Base-by-base conservation (phyloP, 2,797 vertebrate genomes). In the Amphiprion clarkii region DNA sequence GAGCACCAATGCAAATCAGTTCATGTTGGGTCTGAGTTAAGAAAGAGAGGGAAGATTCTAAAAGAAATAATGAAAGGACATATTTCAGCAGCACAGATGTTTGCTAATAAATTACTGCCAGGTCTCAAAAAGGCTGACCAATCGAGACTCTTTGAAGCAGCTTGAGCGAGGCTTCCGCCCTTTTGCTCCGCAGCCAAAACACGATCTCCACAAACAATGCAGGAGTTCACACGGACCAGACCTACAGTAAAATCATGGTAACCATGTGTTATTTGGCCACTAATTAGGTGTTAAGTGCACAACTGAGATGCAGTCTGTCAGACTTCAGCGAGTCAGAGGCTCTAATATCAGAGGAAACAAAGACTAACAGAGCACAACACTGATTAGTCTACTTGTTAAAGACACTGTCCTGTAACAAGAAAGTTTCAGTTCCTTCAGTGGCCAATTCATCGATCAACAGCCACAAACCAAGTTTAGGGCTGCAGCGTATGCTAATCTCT, bases 21-120 rank as follows among this genome's bases (percentile, higher is more conserved):
- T 88, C 88, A 89, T 12, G 74, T 86, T 55, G 75, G 59, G 70
- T 49, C 72, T 67, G 80, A 5, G 74, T 33, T 59, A 66, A 82
- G 61, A 59, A 80, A 72, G 74, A 79, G 67, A 72, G 59, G 81
- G 81, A 83, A 64, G 51, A 31, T 49, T 88, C 67, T 63, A 90
- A 80, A 77, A 62, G 48, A 55, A 48, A 86, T 81, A 73, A 58
- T 84, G 66, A 87, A 90, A 83, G 87, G 79, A 89, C 87, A 86
- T 52, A 87, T 93, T 92, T 91, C 83, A 90, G 76, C 88, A 75
- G 84, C 83, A 57, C 91, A 94, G 85, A 93, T 92, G 90, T 92
- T 91, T 88, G 86, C 79, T 87, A 90, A 92, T 89, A 90, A 89
- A 91, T 89, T 62, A 82, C 81, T 86, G 91, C 88, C 92, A 91